Base-by-base conservation (phyloP, 1,140 invertebrate genomes). In the Colletes latitarsis region DNA sequence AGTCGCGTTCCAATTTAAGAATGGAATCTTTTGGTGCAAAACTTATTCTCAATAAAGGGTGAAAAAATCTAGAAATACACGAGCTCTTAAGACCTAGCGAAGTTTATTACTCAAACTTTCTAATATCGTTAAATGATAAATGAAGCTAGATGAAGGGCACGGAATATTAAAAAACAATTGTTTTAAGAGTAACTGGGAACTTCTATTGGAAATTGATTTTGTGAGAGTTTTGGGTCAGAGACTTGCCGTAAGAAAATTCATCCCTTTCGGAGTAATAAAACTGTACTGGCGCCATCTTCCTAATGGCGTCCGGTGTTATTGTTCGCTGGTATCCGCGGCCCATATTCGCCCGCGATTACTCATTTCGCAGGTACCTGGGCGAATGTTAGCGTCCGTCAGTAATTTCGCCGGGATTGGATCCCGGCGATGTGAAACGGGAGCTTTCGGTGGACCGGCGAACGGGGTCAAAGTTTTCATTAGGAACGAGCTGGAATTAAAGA, bases 391-490 rank as follows among this genome's bases (percentile, higher is more conserved):
- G 43, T n/a, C n/a, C 4, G 43, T 6, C 57, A 49, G 64, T 67
- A 67, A 67, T 67, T 67, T 21, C 64, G 64, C 63, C 10, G 43
- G 64, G n/a, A 67, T 67, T 52, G 43, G 43, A 67, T 19, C 43
- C 9, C 4, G 43, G 4, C 10, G 43, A 49, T 21, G 43, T 67
- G 43, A 46, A 66, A 46, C 14, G 10, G n/a, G 43, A 49, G 19
- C 43, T 52, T 52, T n/a, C 52, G 21, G 68, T 55, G 6, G 6
- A 19, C 4, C 39, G n/a, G 68, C 17, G 49, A 70, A 57, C 53
- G 68, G 4, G 68, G 53, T 57, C 68, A 41, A 41, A 70, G 68
- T 70, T 70, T 70, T 57, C 68, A 70, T 70, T 55, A 70, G 43
- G 43, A 12, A 30, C 30, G 6, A 30, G 49, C 53, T 30, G 68